These are phyloP conservation scores for Rhinoptilus africanus DNA, from an alignment of 2,113 vertebrate genomes.

Conservation along the genomic window DNA sequence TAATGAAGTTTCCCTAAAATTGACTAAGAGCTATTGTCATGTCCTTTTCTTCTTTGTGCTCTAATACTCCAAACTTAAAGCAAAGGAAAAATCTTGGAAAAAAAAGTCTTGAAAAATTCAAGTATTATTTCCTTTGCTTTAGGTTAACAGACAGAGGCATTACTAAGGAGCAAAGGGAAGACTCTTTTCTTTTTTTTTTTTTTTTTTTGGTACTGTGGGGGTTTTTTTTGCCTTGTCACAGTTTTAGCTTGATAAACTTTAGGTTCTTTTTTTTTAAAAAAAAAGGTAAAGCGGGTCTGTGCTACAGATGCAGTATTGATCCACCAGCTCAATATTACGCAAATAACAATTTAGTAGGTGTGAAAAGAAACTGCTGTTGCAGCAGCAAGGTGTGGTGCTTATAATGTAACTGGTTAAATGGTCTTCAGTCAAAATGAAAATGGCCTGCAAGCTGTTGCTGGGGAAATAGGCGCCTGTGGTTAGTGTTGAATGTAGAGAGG, in stretches of 20 bases:
- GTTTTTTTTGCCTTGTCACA: not conserved
- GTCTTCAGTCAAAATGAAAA: slow-evolving; percentile 30
- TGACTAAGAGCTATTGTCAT: not conserved
- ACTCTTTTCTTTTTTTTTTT: not conserved
- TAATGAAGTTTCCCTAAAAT: not conserved
- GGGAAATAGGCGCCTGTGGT: slow-evolving; percentile 55
- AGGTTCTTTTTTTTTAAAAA: not conserved
- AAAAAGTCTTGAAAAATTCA: too few relatives aligned
- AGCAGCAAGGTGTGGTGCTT: not conserved
- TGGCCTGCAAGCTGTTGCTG: slow-evolving; percentile 34
- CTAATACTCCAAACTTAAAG: not conserved
- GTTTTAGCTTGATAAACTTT: not conserved
- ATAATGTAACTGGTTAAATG: not conserved
- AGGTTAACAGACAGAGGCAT: not conserved
- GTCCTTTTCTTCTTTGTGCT: not conserved
- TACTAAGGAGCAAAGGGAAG: not conserved
- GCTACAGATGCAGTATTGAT: not conserved
- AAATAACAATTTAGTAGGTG: not conserved
- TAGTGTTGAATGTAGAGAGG: slow-evolving; percentile 19
- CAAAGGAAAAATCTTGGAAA: not conserved
- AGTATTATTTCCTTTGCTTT: not conserved
- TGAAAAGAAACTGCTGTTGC: not conserved
- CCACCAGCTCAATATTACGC: not conserved
- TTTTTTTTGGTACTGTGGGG: not conserved
- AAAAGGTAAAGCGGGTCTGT: not conserved